phyloP scores from a whole-genome alignment of 2,113 vertebrate genomes.

The Chloebia gouldiae region DNA sequence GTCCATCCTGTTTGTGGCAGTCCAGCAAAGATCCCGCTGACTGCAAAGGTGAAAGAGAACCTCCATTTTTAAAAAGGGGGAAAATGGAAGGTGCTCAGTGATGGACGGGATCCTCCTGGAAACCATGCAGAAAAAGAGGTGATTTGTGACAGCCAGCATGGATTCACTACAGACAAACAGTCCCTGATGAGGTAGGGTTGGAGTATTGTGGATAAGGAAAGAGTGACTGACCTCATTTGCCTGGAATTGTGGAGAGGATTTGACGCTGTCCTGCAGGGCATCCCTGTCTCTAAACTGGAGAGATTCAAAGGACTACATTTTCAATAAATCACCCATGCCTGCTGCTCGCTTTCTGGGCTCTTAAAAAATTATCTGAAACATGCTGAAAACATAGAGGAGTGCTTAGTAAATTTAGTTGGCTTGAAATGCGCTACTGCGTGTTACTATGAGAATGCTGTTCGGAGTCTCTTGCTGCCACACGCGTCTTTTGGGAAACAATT shows the following conservation, averaged over 20 bases:
- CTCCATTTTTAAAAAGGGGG: fast-evolving
- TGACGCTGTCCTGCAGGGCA: not conserved
- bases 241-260: not conserved
- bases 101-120: not conserved
- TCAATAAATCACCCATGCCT: slow-evolving; percentile 30
- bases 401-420: slow-evolving; percentile 34
- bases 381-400: slow-evolving; percentile 13
- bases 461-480: not conserved
- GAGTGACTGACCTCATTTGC: not conserved
- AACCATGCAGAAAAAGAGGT: not conserved
- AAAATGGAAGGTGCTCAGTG: not conserved
- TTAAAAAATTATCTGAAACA: slow-evolving; percentile 30
- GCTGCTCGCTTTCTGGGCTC: slow-evolving; percentile 7
- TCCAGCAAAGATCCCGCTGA: not conserved
- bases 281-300: not conserved
- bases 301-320: not conserved
- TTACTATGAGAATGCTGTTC: slow-evolving; percentile 27
- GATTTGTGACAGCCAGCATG: not conserved
- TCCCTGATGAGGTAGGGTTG: not conserved
- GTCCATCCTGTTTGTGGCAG: not conserved
- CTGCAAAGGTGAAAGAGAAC: not conserved
- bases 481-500: not conserved
- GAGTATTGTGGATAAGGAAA: not conserved
- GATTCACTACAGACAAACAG: not conserved
- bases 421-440: slow-evolving; percentile 26